Evolutionary conservation across 2,113 vertebrate genomes (phyloP).

Genomic region (Motacilla tschutschensis): DNA sequence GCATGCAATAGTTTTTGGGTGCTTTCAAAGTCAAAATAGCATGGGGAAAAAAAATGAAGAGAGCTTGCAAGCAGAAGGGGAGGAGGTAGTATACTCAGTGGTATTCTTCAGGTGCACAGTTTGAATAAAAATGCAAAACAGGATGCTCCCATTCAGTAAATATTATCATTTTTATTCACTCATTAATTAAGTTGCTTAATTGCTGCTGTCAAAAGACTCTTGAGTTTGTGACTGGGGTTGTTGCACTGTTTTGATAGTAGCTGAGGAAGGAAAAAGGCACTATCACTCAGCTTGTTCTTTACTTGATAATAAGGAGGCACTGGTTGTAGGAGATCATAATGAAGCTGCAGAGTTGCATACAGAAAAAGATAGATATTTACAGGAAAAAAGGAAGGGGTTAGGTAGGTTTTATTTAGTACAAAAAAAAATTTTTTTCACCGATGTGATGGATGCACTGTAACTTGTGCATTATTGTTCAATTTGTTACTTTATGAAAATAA

Average conservation of each 20-base stretch:
- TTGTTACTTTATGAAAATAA: conserved; percentile 9
- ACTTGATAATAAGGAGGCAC: not conserved
- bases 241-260: conserved; percentile 66
- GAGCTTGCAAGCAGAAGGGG: conserved; percentile 4
- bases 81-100: conserved; percentile 18
- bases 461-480: not conserved
- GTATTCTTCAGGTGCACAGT: conserved; percentile 74
- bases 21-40: not conserved
- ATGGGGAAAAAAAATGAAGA: not conserved
- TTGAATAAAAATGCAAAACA: conserved; percentile 83
- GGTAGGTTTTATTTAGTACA: not conserved
- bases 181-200: conserved; percentile 90
- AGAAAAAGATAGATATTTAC: not conserved
- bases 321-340: not conserved
- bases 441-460: not conserved
- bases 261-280: conserved; percentile 51
- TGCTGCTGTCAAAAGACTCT: conserved; percentile 86
- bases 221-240: conserved; percentile 74
- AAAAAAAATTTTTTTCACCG: not conserved
- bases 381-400: not conserved
- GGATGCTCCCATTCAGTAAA: conserved; percentile 84
- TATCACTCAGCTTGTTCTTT: not conserved
- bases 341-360: not conserved
- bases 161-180: conserved; percentile 87
- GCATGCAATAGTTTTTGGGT: not conserved